Evolutionary conservation across 2,888 invertebrate species (phyloP), one percentile per base, ranked within the genome.

Genomic region (Mythimna impura): DNA sequence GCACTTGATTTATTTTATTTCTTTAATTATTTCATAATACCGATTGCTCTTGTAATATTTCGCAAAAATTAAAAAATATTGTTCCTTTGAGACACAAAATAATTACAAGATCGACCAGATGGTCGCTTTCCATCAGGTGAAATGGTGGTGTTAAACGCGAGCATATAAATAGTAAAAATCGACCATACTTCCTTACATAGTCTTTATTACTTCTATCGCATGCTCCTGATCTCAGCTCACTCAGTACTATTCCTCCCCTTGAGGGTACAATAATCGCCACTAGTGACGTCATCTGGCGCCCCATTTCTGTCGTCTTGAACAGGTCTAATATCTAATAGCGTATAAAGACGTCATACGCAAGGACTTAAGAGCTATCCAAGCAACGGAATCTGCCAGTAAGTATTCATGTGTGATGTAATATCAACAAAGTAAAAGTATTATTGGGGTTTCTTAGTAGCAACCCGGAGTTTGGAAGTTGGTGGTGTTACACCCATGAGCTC

Each of bases 261-360:
- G 58, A 73, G 34, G 14, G 50, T 14, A 62, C 57, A 62, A 80
- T 81, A 68, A 69, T 66, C 34, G n/a, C 40, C 22, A 65, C 65
- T 30, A 54, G 57, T 76, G 47, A 62, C 80, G 66, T 62, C 80
- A 79, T 64, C 36, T 43, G 64, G 64, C 68, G 55, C 63, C 73
- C 50, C 61, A 70, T 68, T 55, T 64, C 54, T 77, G 74, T 65
- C 74, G 72, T 74, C 77, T 73, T 64, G 65, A 73, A 73, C 72
- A 60, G 60, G 70, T 80, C 72, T 83, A 69, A 82, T 73, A 75
- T 80, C 73, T 73, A 75, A 80, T 73, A 57, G 73, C 54, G 52
- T 57, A 70, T 77, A 67, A 67, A 73, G 73, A 75, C 73, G 75
- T 78, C 71, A 64, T 50, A 62, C 64, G 62, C 68, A 67, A 71